Percentiles rank a stretch among this genome's conserved stretches.
Conservation (phyloP, 1,140 invertebrate genomes). For the Paraescarpia echinospica region DNA sequence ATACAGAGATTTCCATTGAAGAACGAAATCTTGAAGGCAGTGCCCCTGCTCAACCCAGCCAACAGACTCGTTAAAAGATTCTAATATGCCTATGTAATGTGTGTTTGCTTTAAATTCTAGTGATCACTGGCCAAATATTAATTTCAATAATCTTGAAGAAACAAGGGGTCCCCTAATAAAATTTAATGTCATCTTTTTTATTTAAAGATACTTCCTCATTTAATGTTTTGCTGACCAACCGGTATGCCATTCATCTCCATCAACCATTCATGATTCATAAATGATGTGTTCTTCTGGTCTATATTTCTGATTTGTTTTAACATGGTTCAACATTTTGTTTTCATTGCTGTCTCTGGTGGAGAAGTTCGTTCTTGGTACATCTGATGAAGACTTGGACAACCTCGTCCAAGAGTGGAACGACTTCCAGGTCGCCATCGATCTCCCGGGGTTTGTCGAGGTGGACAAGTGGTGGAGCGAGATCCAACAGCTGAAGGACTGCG, state of each 20-base stretch:
- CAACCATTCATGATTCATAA: not conserved
- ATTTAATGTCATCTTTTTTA: too few relatives aligned
- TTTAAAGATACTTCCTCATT: not conserved
- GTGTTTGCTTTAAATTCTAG: too few relatives aligned
- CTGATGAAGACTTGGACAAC: slow-evolving; percentile 1
- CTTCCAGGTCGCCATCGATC: slow-evolving; percentile 1
- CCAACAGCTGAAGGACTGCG: not conserved
- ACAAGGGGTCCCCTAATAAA: too few relatives aligned
- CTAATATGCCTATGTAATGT: too few relatives aligned
- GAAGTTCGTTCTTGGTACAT: not conserved
- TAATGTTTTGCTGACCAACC: slow-evolving; percentile 12
- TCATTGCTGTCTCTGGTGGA: slow-evolving; percentile 8
- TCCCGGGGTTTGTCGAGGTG: not conserved
- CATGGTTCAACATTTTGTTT: not conserved
- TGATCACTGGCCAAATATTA: too few relatives aligned
- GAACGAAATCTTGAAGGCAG: too few relatives aligned
- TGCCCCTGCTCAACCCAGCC: too few relatives aligned
- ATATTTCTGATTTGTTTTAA: not conserved
- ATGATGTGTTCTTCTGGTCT: not conserved
- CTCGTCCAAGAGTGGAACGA: not conserved
- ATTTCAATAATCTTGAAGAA: too few relatives aligned
- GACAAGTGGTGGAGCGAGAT: not conserved
- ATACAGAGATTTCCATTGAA: too few relatives aligned
- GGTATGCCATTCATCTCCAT: not conserved
- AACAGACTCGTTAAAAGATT: too few relatives aligned